Conservation (phyloP, 2,113 vertebrate genomes). For the Plecotus auritus region DNA sequence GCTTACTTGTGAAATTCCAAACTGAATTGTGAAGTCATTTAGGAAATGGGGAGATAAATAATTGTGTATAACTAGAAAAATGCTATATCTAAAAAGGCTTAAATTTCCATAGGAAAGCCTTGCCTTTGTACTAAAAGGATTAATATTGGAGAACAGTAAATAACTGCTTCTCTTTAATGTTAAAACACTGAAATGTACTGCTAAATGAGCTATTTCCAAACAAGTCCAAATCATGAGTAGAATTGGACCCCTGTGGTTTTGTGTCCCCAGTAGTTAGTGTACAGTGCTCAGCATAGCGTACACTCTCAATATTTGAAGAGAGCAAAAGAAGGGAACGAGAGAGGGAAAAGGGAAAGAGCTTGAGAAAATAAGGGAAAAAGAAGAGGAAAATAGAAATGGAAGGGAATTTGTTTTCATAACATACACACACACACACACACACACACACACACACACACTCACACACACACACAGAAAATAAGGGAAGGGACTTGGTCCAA, state of each 20-base stretch:
- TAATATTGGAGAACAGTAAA: neutral
- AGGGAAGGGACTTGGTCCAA: neutral
- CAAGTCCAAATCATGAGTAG: neutral
- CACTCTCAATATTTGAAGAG: neutral
- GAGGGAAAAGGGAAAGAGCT: neutral
- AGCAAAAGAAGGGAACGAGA: neutral
- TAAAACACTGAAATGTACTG: neutral
- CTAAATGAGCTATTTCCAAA: neutral
- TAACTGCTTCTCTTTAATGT: neutral
- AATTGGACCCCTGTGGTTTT: neutral
- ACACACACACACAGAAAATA: neutral
- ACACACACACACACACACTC: no score
- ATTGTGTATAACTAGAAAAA: neutral
- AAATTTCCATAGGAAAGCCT: neutral
- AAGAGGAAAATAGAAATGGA: neutral
- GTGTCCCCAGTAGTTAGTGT: neutral
- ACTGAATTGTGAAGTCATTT: neutral
- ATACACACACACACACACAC: neutral
- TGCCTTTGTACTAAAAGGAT: neutral
- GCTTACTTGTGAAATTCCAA: conserved; percentile 38
- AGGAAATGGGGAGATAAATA: neutral
- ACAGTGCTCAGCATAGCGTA: rapidly evolving
- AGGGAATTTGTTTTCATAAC: neutral
- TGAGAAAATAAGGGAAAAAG: neutral
- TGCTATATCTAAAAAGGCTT: neutral